Evolutionary conservation across 2,797 vertebrate genomes (phyloP), one percentile per base, ranked within the genome.

Genomic region (Paramormyrops hopkinsi): DNA sequence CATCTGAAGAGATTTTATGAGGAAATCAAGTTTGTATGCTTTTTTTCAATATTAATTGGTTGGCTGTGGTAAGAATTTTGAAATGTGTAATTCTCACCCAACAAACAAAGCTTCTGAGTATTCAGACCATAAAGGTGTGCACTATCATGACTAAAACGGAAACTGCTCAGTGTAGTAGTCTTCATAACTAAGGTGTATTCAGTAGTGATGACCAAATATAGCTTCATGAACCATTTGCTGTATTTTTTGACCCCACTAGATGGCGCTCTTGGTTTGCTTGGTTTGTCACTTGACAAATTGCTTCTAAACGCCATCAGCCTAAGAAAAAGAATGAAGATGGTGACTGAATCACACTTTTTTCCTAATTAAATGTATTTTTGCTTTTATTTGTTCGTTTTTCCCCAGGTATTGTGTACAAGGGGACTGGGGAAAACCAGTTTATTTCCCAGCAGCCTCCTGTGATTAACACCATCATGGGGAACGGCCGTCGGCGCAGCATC

Each of bases 381-480:
- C 91, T 90, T 8, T 53, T 56, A 3, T 56, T 59, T 50, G 3
- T 22, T 37, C 65, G 54, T 87, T 17, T 69, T 89, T 91, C 50
- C 33, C 0, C 94, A 98, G 98, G 98, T 69, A 99, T 99, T 88
- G 96, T 99, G 12, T 99, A 99, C 95, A 99, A 99, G 95, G 98
- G 98, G 88, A 99, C 96, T 0, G 99, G 98, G 33, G 98, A 99
- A 95, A 99, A 99, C 92, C 97, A 99, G 90, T 99, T 99, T 91
- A 97, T 99, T 94, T 99, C 98, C 48, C 97, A 98, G 90, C 98
- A 99, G 92, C 99, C 99, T 0, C 97, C 98, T 0, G 96, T 99
- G 84, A 96, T 99, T 91, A 97, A 97, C 90, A 99, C 97, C n/a
- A 96, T 99, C 93, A 99, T 99, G 98, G 98, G 99, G 48, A 99